These are phyloP conservation scores for Papilio elwesi DNA, from an alignment of 2,888 invertebrate genomes.

Conservation along the genomic window DNA sequence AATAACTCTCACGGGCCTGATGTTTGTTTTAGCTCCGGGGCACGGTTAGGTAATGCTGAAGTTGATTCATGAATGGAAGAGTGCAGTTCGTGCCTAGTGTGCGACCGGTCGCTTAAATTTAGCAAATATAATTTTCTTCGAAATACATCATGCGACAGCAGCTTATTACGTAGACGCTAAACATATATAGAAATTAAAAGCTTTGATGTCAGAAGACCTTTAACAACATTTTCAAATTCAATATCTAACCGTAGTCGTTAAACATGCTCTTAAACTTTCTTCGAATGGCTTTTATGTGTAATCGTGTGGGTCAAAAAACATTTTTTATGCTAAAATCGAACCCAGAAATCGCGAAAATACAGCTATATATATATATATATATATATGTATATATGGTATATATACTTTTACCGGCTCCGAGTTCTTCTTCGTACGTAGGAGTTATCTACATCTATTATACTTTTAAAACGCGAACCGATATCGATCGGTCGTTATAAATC, in stretches of 20 bases:
- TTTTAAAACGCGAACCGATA: conserved; percentile 28
- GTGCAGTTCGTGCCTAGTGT: conserved; percentile 62
- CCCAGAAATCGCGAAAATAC: background rate
- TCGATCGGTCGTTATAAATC: conserved; percentile 28
- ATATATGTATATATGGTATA: too few species aligned
- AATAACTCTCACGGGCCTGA: conserved; percentile 76
- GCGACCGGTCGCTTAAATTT: conserved; percentile 73
- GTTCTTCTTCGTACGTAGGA: background rate
- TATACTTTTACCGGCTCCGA: background rate
- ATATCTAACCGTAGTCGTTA: background rate
- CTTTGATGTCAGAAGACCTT: conserved; percentile 26
- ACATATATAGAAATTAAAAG: conserved; percentile 25
- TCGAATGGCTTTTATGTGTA: too few species aligned
- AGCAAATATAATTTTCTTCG: conserved; percentile 75
- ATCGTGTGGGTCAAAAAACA: too few species aligned
- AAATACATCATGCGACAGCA: conserved; percentile 78
- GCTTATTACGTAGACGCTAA: conserved; percentile 50
- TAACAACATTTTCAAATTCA: background rate
- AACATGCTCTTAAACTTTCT: too few species aligned
- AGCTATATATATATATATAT: too few species aligned
- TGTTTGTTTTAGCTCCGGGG: conserved; percentile 75
- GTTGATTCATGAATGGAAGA: conserved; percentile 83
- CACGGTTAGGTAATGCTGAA: conserved; percentile 79
- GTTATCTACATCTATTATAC: conserved; percentile 27
- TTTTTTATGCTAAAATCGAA: background rate